phyloP scores from a whole-genome alignment of 2,888 invertebrate species.

The Drosophila recens region DNA sequence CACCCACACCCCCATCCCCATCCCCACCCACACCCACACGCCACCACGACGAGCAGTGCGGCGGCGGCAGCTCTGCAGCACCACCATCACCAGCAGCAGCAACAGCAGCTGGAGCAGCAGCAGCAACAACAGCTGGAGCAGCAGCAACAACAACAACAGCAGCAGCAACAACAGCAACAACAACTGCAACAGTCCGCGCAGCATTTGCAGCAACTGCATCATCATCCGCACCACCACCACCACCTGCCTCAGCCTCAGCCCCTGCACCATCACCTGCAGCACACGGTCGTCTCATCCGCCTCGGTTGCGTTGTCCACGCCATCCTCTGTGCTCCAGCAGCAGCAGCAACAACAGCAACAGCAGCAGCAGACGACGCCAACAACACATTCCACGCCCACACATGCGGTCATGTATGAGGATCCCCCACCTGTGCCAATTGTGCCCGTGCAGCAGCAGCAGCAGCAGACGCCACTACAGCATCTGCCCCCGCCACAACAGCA shows the following conservation, averaged over 20 bases:
- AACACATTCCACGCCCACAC: slow-evolving; percentile 86
- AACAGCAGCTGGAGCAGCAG: slow-evolving; percentile 51
- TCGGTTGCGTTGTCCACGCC: slow-evolving; percentile 69
- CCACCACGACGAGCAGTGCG: slow-evolving; percentile 85
- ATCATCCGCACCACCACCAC: slow-evolving; percentile 86
- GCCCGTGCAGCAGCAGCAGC: slow-evolving; percentile 82
- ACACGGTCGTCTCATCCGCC: slow-evolving; percentile 66
- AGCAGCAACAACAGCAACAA: slow-evolving; percentile 86
- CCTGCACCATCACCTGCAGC: slow-evolving; percentile 79
- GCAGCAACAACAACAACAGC: slow-evolving; percentile 60
- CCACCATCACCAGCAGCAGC: slow-evolving; percentile 84
- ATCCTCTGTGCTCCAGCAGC: slow-evolving; percentile 69
- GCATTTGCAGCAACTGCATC: slow-evolving; percentile 86
- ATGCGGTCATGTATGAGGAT: slow-evolving; percentile 87
- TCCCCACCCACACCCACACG: slow-evolving; percentile 57
- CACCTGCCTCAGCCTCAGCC: slow-evolving; percentile 86
- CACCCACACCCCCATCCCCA: slow-evolving; percentile 35
- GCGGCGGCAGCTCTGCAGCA: slow-evolving; percentile 70
- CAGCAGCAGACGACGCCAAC: slow-evolving; percentile 85
- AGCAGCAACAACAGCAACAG: slow-evolving; percentile 69
- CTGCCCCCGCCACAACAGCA: slow-evolving; percentile 71
- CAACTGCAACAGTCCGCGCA: slow-evolving; percentile 76
- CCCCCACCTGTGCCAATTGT: slow-evolving; percentile 85
- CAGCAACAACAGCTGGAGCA: slow-evolving; percentile 67
- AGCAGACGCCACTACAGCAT: slow-evolving; percentile 63